A percentile compares a stretch with the other conserved stretches of the same genome.
phyloP scores from a whole-genome alignment of 2,113 vertebrate genomes.

The Ophiodon elongatus region DNA sequence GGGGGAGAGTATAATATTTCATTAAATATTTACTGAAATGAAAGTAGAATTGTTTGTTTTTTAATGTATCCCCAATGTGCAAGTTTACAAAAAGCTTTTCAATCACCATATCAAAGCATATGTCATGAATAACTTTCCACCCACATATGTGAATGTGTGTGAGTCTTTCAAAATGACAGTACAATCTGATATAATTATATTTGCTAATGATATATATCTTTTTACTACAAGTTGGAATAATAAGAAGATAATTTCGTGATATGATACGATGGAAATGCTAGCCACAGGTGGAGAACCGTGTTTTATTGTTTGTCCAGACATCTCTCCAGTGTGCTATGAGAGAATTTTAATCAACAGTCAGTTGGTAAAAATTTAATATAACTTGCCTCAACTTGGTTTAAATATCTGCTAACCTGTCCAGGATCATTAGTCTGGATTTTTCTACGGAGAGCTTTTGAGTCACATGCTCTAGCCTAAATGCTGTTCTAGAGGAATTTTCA shows the following conservation, averaged over 20 bases:
- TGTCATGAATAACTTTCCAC: neutral
- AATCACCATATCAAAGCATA: neutral
- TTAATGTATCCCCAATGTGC: neutral
- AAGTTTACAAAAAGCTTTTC: neutral
- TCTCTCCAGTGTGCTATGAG: neutral
- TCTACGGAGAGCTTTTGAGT: neutral
- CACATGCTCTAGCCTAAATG: neutral
- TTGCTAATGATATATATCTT: neutral
- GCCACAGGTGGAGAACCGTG: neutral
- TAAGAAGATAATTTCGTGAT: neutral
- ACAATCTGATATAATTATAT: slow-evolving; percentile 3
- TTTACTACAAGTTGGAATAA: slow-evolving; percentile 1
- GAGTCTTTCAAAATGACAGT: neutral
- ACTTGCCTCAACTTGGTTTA: neutral
- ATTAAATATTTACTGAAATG: slow-evolving; percentile 1
- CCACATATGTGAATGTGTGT: neutral
- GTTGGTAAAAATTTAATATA: neutral
- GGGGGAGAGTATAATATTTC: neutral
- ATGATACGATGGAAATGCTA: slow-evolving; percentile 2
- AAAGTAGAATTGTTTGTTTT: neutral
- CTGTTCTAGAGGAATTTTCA: neutral
- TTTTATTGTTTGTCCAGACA: slow-evolving; percentile 20
- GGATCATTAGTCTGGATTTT: neutral
- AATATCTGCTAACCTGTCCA: neutral
- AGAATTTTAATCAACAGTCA: neutral